Base-by-base conservation (phyloP, 2,888 invertebrate species). In the Ommatoiulus sabulosus region DNA sequence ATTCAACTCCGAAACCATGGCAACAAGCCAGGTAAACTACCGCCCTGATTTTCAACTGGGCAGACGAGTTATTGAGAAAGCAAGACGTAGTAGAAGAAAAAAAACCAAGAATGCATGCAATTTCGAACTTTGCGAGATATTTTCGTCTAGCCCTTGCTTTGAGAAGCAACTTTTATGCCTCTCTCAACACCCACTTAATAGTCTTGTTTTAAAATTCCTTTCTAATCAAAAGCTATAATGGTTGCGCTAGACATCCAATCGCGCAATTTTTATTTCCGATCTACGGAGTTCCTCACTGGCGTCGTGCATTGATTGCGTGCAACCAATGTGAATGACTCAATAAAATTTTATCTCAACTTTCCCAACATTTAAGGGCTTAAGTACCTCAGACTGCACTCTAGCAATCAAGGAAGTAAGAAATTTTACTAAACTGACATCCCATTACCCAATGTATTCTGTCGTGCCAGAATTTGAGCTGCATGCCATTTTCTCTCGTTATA, bases 11-110 rank as follows among this genome's bases (percentile, higher is more conserved):
- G 63, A 0, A n/a, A 63, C 63, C 63, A 63, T 63, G 63, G 63
- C 63, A 63, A n/a, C 63, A 63, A 20, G 63, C 63, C 20, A 63
- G 63, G n/a, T 63, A 63, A 63, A 63, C n/a, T 63, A 63, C 63
- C 63, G 63, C 63, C 46, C 63, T 63, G 63, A n/a, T 63, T 63
- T 63, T 63, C n/a, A 63, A 63, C 63, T 63, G 63, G 63, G 63
- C 63, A 63, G 63, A 63, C 63, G 20, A 63, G 63, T 63, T 63
- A 63, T 63, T n/a, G 63, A 63, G n/a, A 3, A 10, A n/a, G 20
- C 63, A 46, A 46, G 46, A 46, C 8, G 46, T 6, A 63, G 63
- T 20, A 63, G n/a, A 63, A 63, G 20, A 63, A 63, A 63, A 46
- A 63, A 63, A 63, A 63, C 0, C n/a, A 63, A 63, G 5, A n/a